phyloP scores from a whole-genome alignment of 2,113 vertebrate genomes.

The Pedionomus torquatus region DNA sequence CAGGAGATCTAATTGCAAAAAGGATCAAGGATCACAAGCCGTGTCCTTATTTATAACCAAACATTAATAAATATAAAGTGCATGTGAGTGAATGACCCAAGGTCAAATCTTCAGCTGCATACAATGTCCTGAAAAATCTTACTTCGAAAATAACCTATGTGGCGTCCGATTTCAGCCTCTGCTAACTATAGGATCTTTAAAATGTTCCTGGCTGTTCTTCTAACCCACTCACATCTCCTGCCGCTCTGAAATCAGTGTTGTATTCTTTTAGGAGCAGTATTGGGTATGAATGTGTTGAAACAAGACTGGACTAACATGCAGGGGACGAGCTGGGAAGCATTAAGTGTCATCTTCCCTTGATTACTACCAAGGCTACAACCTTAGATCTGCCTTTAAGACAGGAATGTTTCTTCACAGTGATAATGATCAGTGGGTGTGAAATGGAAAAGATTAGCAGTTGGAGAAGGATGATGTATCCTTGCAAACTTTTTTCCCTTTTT shows the following conservation, averaged over 20 bases:
- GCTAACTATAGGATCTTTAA: background rate
- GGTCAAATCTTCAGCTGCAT: background rate
- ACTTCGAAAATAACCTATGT: background rate
- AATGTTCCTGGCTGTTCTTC: background rate
- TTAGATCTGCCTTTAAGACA: conserved; percentile 44
- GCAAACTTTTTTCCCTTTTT: conserved; percentile 13
- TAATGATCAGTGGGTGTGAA: conserved; percentile 56
- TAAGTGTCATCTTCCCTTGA: background rate
- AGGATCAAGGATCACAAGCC: background rate
- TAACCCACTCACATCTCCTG: background rate
- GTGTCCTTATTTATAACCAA: background rate
- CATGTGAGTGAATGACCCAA: background rate
- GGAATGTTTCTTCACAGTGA: conserved; percentile 1
- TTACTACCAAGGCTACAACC: conserved; percentile 7
- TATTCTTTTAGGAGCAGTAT: background rate
- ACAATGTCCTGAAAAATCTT: background rate
- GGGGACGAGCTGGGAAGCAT: background rate
- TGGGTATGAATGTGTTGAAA: background rate
- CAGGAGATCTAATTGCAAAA: background rate
- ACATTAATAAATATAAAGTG: background rate
- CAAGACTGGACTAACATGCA: background rate
- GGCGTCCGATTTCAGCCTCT: background rate
- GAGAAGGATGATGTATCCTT: conserved; percentile 31
- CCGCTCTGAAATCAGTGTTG: background rate
- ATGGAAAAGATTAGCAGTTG: conserved; percentile 51